Evolutionary conservation across 2,797 vertebrate genomes (phyloP).

Genomic region (Cryptoblepharus egeriae): DNA sequence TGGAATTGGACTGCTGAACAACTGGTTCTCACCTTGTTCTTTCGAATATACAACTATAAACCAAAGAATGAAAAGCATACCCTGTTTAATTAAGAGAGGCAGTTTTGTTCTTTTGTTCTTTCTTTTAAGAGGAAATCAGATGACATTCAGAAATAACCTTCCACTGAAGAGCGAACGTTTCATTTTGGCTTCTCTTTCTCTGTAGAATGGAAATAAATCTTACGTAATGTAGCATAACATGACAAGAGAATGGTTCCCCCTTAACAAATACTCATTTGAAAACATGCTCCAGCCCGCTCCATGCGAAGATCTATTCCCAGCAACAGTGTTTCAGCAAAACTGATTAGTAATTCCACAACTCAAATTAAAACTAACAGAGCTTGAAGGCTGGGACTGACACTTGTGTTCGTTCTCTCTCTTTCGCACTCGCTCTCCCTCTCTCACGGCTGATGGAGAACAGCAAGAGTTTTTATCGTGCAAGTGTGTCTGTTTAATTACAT

Average conservation of each 20-base stretch:
- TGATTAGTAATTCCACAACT: constrained; percentile 81
- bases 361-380: constrained; percentile 85
- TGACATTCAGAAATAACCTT: constrained; percentile 59
- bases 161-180: constrained; percentile 41
- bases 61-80: constrained; percentile 13
- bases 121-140: constrained; percentile 12
- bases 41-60: background rate
- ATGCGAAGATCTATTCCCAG: constrained; percentile 78
- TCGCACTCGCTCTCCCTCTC: background rate
- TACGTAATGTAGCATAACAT: constrained; percentile 79
- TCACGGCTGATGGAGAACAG: constrained; percentile 71
- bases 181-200: constrained; percentile 72
- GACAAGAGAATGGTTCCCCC: constrained; percentile 74
- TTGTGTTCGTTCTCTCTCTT: constrained; percentile 9
- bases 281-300: constrained; percentile 71
- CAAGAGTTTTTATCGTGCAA: constrained; percentile 63
- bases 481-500: constrained; percentile 75
- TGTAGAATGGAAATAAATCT: constrained; percentile 81
- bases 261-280: constrained; percentile 83
- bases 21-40: constrained; percentile 1
- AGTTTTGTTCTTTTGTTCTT: background rate
- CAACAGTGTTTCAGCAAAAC: constrained; percentile 78
- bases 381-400: constrained; percentile 78
- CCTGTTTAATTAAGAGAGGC: constrained; percentile 59
- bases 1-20: constrained; percentile 19